Base-by-base conservation (phyloP, 2,797 vertebrate species). In the Salmo trutta region DNA sequence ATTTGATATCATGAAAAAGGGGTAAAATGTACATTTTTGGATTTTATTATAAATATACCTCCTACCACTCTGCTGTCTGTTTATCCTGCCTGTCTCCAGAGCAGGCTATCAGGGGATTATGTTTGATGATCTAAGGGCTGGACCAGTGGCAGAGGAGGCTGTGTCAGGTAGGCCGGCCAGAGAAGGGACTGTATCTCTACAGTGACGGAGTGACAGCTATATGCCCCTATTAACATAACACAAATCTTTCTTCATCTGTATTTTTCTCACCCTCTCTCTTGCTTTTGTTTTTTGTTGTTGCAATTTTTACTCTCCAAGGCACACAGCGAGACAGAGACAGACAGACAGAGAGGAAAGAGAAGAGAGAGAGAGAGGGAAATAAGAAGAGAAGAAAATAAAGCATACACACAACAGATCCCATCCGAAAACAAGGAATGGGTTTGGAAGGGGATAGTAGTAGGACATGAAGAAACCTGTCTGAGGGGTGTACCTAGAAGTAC, bases 161-260 rank as follows among this genome's bases (percentile, higher is more conserved):
- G 8, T 47, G 41, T 12, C 41, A 47, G 41, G 41, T 10, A 47
- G 41, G 41, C 41, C 41, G 41, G 41, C 10, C 41, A 47, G 41
- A 47, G 52, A 21, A 6, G 47, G 17, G 36, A 41, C 31, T 1
- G 33, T 64, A 65, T 62, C 21, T 59, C 47, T 53, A 78, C 17
- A 56, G 29, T 21, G 31, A 47, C 47, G 17, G 59, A 75, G 59
- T 59, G 52, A 73, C 76, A 76, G 51, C 67, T 53, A 59, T 52
- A 33, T 27, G 41, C 64, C 51, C n/a, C 53, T 27, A 78, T 76
- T 73, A 66, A 53, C 62, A 75, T 66, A 65, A 56, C 76, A 67
- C 36, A 51, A 36, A 24, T 24, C 56, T 73, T 31, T 53, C 71
- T 71, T 31, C 51, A 16, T 71, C 59, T 47, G 10, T 73, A 47